Base-by-base conservation (phyloP, 2,113 vertebrate species). In the Xenopus laevis region DNA sequence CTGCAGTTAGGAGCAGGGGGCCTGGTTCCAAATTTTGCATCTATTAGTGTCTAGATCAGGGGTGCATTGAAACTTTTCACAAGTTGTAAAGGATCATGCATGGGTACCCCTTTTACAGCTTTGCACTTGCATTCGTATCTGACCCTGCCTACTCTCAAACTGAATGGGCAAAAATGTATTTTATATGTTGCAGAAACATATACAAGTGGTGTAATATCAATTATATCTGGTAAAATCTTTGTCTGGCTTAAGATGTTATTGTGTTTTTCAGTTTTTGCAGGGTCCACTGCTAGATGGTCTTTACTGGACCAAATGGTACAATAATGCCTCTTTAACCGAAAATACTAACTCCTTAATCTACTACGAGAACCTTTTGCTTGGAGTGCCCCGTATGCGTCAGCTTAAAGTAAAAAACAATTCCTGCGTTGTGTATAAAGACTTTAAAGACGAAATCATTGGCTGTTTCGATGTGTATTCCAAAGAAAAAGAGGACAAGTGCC, bases 271-370 rank as follows among this genome's bases (percentile, higher is more conserved):
- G 96, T 98, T 91, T 57, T 77, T 91, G 46, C 92, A 98, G 81
- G 95, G 95, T 0, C 94, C 96, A 1, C 81, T 99, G 58, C 80
- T 99, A 81, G 88, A 96, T 61, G 89, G 93, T 20, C 89, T 98
- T 66, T 99, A 98, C 79, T 98, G 97, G 96, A 97, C 94, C 53
- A 95, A 87, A 67, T 99, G 95, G 95, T 98, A 99, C 89, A 99
- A 99, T 77, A 91, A 96, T 0, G 83, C 92, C 79, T 88, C 94
- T 33, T 79, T 99, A 21, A 82, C 84, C n/a, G 89, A 74, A 0
- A 83, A 83, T 57, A 79, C 91, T 21, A 89, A 92, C 68, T 99
- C 97, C 1, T 96, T 98, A 80, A 98, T 98, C 85, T 97, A 96
- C 81, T 97, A 98, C 0, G 97, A 99, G 86, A 99, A 99, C 77